A percentile compares a stretch with the other conserved stretches of the same genome.
Evolutionary conservation across 2,888 invertebrate genomes (phyloP).

Genomic region (Cylloceria caligata): DNA sequence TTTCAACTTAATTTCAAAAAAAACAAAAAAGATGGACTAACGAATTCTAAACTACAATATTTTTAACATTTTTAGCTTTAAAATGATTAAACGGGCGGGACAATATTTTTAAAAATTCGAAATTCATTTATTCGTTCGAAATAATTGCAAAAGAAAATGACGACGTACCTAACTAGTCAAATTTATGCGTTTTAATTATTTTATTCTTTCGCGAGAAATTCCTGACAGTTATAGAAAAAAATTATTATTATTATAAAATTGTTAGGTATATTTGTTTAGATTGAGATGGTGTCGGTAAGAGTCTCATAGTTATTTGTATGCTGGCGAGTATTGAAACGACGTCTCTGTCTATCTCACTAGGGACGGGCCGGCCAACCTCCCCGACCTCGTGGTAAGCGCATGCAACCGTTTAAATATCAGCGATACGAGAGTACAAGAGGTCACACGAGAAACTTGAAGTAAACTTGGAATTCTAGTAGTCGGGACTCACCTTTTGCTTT

Average conservation of each 20-base stretch:
- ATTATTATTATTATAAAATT: not conserved
- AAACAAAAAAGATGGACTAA: not conserved
- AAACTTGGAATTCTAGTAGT: constrained; percentile 26
- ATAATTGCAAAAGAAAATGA: constrained; percentile 6
- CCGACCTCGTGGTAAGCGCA: constrained; percentile 63
- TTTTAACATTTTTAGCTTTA: not conserved
- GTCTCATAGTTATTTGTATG: constrained; percentile 43
- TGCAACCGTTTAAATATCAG: constrained; percentile 38
- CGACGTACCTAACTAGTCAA: constrained; percentile 46
- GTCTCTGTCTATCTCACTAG: constrained; percentile 49
- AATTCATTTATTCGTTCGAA: not conserved
- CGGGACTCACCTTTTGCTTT: constrained; percentile 85
- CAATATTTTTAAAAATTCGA: not conserved
- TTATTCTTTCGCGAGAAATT: not conserved
- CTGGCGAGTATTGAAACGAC: constrained; percentile 39
- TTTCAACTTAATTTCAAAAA: too few species aligned
- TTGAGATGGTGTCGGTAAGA: not conserved
- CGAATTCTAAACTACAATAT: not conserved
- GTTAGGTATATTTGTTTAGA: constrained; percentile 1
- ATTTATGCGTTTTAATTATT: not conserved
- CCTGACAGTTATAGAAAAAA: not conserved
- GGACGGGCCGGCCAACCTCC: constrained; percentile 62
- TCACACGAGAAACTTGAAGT: not conserved
- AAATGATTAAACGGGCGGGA: not conserved
- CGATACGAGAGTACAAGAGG: not conserved